These are phyloP conservation scores for Pelecanoides urinatrix DNA, from an alignment of 2,113 vertebrate species.

Conservation along the genomic window DNA sequence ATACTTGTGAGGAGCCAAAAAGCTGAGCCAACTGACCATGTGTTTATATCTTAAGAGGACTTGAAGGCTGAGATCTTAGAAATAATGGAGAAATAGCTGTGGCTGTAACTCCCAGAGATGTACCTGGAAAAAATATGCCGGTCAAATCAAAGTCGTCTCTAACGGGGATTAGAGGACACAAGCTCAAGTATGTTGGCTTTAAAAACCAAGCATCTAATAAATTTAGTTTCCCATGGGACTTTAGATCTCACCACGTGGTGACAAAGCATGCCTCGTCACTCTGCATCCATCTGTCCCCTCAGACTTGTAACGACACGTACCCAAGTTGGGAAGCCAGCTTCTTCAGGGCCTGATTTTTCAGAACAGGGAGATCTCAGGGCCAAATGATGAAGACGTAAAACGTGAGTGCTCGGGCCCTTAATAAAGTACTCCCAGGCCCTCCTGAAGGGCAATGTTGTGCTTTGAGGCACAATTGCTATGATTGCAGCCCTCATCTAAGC, in stretches of 20 bases:
- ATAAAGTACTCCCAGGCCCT: neutral
- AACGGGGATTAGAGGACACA: neutral
- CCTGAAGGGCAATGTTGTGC: neutral
- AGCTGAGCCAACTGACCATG: slow-evolving; percentile 9
- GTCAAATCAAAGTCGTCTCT: neutral
- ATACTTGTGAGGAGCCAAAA: slow-evolving; percentile 9
- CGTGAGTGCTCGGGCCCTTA: neutral
- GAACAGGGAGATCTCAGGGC: neutral
- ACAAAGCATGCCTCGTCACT: slow-evolving; percentile 28
- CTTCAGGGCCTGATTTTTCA: neutral
- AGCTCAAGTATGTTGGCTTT: neutral
- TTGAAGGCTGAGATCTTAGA: neutral
- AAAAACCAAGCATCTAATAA: slow-evolving; percentile 36
- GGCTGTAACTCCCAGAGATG: neutral
- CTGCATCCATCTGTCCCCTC: slow-evolving; percentile 32
- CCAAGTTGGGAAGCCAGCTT: neutral
- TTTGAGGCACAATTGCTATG: neutral
- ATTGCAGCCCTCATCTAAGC: neutral
- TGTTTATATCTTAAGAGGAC: slow-evolving; percentile 36
- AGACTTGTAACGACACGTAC: neutral
- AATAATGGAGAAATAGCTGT: neutral
- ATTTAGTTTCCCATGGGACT: slow-evolving; percentile 2
- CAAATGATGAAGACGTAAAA: neutral
- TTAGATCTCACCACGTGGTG: neutral
- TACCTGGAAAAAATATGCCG: neutral